Evolutionary conservation across 2,797 vertebrate genomes (phyloP).

Genomic region (Pyrocephalus nanus): DNA sequence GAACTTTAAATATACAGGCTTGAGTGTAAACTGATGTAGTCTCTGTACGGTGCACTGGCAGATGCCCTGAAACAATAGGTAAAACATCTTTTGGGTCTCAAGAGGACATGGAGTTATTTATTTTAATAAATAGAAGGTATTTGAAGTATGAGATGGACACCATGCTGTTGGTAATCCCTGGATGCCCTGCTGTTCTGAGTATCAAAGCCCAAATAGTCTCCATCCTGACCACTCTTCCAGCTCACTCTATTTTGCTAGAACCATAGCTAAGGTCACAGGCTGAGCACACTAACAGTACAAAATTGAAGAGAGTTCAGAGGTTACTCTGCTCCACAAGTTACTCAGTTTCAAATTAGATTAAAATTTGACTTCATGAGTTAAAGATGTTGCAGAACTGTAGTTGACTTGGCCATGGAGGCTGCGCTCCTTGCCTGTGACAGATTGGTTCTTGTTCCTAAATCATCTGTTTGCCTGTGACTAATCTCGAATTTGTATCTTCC

Average conservation of each 20-base stretch:
- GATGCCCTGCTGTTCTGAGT: background rate
- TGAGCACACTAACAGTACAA: background rate
- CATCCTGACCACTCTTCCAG: background rate
- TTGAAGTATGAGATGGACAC: background rate
- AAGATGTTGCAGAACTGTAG: constrained; percentile 17
- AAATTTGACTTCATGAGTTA: constrained; percentile 13
- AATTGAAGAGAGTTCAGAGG: constrained; percentile 19
- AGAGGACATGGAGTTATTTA: background rate
- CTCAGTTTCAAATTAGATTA: constrained; percentile 56
- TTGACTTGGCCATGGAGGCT: background rate
- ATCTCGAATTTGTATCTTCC: constrained; percentile 44
- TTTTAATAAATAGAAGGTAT: background rate
- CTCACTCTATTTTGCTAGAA: background rate
- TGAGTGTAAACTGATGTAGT: background rate
- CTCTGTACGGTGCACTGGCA: background rate
- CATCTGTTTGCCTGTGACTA: constrained; percentile 52
- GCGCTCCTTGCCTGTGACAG: background rate
- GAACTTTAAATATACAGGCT: background rate
- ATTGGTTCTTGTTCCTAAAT: constrained; percentile 46
- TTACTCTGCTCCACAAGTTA: constrained; percentile 33
- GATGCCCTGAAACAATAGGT: background rate
- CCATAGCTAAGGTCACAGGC: background rate
- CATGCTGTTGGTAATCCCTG: background rate
- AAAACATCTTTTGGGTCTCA: background rate
- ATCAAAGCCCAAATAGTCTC: background rate